Base-by-base conservation (phyloP, 2,113 vertebrate genomes). In the Tragelaphus imberbis region DNA sequence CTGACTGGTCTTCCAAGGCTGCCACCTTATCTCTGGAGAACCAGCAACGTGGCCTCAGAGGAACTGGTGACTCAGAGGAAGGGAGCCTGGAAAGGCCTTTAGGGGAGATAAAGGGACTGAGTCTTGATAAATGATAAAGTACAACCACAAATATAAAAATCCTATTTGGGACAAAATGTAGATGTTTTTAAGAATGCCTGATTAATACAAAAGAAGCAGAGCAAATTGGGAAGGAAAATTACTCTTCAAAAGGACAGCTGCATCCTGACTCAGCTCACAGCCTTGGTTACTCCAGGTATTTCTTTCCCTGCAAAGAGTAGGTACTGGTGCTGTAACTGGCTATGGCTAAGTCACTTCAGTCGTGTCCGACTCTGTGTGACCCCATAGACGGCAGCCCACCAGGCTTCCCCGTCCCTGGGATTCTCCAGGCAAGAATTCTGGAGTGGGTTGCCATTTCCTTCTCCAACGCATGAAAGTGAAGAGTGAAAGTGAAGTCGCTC, bases 161-260 rank as follows among this genome's bases (percentile, higher is more conserved):
- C 51, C 56, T 40, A 81, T 65, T 95, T 84, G 53, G n/a, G 61
- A 86, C 79, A 47, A 49, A 84, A 68, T 27, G 51, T n/a, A 30
- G 47, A 53, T 1, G n/a, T 53, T 81, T 68, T 94, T 92, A 58
- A 91, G 86, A 82, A 15, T 68, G 33, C 47, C 33, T 51, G 10
- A 25, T 92, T 81, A 61, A 81, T 80, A 93, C 49, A 59, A 80
- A 93, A 63, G 49, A 36, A 96, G 84, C 36, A 88, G 89, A 96
- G 36, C 36, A 11, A 86, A 97, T 55, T 16, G n/a, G 79, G 19
- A 44, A 93, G 80, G 44, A 63, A 88, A 88, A 81, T 4, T 90
- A 15, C 59, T 33, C 65, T 84, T 80, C n/a, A 59, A 9, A 81
- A 80, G 59, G 47, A 36, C 58, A 12, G 19, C 40, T 86, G 79